Evolutionary conservation across 2,888 invertebrate genomes (phyloP).

Genomic region (Phalera bucephala): DNA sequence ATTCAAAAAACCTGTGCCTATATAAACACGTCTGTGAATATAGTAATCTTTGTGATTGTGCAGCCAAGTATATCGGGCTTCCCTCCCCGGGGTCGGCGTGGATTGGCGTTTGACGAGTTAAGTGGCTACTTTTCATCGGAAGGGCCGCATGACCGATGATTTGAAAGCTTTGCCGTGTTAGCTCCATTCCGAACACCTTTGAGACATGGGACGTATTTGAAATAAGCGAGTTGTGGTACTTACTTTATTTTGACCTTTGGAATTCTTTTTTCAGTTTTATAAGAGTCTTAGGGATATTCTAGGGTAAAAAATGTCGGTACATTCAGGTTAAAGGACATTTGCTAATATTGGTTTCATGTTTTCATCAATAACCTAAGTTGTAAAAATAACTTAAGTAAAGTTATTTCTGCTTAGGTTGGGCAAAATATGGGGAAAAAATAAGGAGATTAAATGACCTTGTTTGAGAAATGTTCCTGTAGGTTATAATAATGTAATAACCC

Average conservation of each 20-base stretch:
- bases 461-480: no score
- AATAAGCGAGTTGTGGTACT: background rate
- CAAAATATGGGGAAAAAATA: no score
- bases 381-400: no score
- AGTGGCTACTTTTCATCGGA: slow-evolving; percentile 77
- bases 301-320: no score
- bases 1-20: no score
- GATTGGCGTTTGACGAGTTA: slow-evolving; percentile 77
- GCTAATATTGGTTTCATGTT: no score
- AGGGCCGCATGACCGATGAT: slow-evolving; percentile 73
- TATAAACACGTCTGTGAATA: slow-evolving; percentile 17
- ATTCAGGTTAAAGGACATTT: no score
- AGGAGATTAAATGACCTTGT: no score
- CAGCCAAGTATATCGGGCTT: slow-evolving; percentile 43
- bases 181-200: slow-evolving; percentile 51
- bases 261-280: background rate
- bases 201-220: background rate
- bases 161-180: slow-evolving; percentile 77
- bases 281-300: no score
- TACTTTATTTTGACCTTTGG: background rate
- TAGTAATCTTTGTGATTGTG: slow-evolving; percentile 29
- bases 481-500: no score
- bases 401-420: no score
- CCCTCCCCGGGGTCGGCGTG: slow-evolving; percentile 28
- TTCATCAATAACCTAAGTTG: no score